phyloP scores from a whole-genome alignment of 2,113 vertebrate genomes.

The Okapia johnstoni region DNA sequence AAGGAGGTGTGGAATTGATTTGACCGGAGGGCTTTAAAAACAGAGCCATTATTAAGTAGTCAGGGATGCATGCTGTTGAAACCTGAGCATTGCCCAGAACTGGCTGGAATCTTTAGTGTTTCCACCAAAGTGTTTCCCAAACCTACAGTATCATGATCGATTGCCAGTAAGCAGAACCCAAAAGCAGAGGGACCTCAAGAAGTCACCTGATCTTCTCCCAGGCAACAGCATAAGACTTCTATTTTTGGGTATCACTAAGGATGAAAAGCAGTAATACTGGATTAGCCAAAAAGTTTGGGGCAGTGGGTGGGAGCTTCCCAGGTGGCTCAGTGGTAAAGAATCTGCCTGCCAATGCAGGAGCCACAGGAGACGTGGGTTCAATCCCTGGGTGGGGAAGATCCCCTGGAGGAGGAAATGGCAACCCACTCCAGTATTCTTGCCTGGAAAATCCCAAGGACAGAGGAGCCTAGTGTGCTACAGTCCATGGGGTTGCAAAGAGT shows the following conservation, averaged over 20 bases:
- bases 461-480: not conserved
- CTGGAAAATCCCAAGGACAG: not conserved
- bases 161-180: not conserved
- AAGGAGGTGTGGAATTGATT: not conserved
- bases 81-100: not conserved
- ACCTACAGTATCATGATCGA: rapidly evolving
- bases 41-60: not conserved
- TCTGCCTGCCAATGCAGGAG: not conserved
- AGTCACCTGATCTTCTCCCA: not conserved
- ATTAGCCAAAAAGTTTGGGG: not conserved
- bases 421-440: not conserved
- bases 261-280: not conserved
- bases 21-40: not conserved
- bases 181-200: not conserved
- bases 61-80: not conserved
- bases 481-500: not conserved
- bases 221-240: not conserved
- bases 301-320: not conserved
- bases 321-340: not conserved
- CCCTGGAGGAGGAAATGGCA: not conserved
- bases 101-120: not conserved
- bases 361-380: not conserved
- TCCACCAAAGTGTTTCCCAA: not conserved
- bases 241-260: not conserved
- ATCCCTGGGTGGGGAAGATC: not conserved